phyloP scores from a whole-genome alignment of 92 coral and sea anemone species.

The Nematostella vectensis region DNA sequence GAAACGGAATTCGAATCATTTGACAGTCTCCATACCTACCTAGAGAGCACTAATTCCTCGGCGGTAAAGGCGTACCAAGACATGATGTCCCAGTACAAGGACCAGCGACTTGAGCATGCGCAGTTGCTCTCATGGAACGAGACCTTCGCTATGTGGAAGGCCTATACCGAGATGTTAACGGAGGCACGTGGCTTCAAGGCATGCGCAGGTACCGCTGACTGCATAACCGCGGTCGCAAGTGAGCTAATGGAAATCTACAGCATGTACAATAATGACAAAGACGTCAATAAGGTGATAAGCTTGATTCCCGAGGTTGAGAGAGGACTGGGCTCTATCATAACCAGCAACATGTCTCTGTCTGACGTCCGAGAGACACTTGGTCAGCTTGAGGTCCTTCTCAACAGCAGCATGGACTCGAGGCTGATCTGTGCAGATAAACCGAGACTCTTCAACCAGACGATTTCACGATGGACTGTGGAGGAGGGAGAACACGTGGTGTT shows the following conservation, averaged over 20 bases:
- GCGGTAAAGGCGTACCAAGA: constrained; percentile 3
- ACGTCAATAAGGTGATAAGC: constrained; percentile 8
- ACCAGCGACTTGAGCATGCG: constrained; percentile 10
- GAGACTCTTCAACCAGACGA: constrained; percentile 2
- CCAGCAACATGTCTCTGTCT: constrained; percentile 3
- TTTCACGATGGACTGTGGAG: constrained; percentile 4
- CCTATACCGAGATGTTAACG: constrained; percentile 17
- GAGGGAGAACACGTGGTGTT: constrained; percentile 20
- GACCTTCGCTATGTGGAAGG: constrained; percentile 32
- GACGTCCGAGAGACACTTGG: constrained; percentile 11
- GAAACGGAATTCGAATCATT: constrained; percentile 7
- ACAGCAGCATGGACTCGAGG: constrained; percentile 19
- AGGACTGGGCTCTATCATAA: constrained; percentile 7
- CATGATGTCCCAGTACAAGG: constrained; percentile 3
- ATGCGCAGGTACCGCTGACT: constrained; percentile 33
- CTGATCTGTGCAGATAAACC: constrained; percentile 31
- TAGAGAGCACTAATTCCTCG: constrained; percentile 6
- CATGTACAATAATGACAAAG: constrained; percentile 1
- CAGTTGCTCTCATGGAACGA: constrained; percentile 29
- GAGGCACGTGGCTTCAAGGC: constrained; percentile 15
- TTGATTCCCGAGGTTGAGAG: constrained; percentile 4
- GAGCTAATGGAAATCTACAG: constrained; percentile 20
- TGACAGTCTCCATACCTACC: constrained; percentile 5
- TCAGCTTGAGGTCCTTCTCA: constrained; percentile 8
- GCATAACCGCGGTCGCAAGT: constrained; percentile 23